Conservation (phyloP, 2,888 invertebrate species). For the Synanthedon formicaeformis region DNA sequence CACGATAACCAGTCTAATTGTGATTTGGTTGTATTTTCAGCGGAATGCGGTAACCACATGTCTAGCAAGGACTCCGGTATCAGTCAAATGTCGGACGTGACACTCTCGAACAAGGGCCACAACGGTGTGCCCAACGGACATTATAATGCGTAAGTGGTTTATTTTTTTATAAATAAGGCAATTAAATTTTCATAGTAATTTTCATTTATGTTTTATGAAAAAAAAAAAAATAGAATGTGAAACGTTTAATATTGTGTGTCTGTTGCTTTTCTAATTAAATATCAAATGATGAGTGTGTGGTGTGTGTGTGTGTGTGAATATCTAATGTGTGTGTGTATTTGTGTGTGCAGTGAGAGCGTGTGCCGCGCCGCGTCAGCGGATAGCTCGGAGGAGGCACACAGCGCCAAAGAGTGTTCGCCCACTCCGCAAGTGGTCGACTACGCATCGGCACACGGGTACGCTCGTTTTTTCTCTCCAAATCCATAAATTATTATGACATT, state of each 20-base stretch:
- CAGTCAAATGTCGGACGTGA: slow-evolving; percentile 81
- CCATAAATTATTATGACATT: no score
- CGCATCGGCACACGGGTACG: slow-evolving; percentile 27
- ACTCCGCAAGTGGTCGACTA: slow-evolving; percentile 21
- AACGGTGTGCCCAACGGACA: slow-evolving; percentile 73
- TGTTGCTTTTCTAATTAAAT: no score
- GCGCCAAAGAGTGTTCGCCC: slow-evolving; percentile 63
- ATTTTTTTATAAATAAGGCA: background rate
- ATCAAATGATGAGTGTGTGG: no score
- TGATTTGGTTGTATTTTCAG: slow-evolving; percentile 14
- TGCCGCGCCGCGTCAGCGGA: slow-evolving; percentile 56
- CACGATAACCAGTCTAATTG: no score
- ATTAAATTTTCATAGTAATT: background rate
- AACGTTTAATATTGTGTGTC: no score
- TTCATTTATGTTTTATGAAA: no score
- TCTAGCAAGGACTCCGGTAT: slow-evolving; percentile 92
- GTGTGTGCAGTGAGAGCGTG: slow-evolving; percentile 25
- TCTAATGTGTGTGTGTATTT: background rate
- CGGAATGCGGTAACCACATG: slow-evolving; percentile 72
- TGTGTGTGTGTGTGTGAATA: no score
- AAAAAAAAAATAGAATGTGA: no score
- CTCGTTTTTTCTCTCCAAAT: no score
- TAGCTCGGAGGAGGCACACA: slow-evolving; percentile 59
- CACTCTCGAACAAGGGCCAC: slow-evolving; percentile 45
- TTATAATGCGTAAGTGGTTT: slow-evolving; percentile 45